These are phyloP conservation scores for Dasypolia templi DNA, from an alignment of 2,888 invertebrate genomes.

Conservation along the genomic window DNA sequence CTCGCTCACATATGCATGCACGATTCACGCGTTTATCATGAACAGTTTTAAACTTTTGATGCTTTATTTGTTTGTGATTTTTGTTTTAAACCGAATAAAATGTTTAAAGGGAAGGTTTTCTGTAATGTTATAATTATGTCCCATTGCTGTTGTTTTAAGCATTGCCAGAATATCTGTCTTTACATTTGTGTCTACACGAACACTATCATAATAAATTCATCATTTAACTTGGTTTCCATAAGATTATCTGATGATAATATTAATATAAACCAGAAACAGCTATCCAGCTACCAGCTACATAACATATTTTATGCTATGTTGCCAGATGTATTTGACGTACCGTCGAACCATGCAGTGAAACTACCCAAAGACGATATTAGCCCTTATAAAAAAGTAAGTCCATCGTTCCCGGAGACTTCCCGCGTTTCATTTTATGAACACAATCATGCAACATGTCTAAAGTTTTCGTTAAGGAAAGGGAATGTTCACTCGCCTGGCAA, in stretches of 20 bases:
- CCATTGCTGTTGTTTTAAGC: not conserved
- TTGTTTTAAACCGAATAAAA: not conserved
- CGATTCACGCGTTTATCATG: slow-evolving; percentile 33
- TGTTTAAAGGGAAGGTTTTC: not conserved
- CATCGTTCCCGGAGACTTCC: too few species aligned
- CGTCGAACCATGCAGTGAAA: too few species aligned
- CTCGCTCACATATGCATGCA: slow-evolving; percentile 40
- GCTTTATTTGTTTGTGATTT: slow-evolving; percentile 8
- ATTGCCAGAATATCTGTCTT: not conserved
- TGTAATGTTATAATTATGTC: too few species aligned
- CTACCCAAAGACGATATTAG: too few species aligned
- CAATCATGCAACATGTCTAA: too few species aligned
- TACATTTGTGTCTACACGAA: not conserved
- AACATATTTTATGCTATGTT: too few species aligned
- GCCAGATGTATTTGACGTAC: too few species aligned
- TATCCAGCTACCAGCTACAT: not conserved
- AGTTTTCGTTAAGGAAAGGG: too few species aligned
- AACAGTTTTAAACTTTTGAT: slow-evolving; percentile 31
- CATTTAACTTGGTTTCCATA: not conserved
- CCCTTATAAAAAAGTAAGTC: too few species aligned
- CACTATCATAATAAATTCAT: not conserved
- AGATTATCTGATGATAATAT: not conserved
- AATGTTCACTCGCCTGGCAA: too few species aligned
- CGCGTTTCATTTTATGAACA: too few species aligned
- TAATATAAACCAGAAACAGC: not conserved